Conservation (phyloP, 2,888 invertebrate genomes). For the Agrochola macilenta region DNA sequence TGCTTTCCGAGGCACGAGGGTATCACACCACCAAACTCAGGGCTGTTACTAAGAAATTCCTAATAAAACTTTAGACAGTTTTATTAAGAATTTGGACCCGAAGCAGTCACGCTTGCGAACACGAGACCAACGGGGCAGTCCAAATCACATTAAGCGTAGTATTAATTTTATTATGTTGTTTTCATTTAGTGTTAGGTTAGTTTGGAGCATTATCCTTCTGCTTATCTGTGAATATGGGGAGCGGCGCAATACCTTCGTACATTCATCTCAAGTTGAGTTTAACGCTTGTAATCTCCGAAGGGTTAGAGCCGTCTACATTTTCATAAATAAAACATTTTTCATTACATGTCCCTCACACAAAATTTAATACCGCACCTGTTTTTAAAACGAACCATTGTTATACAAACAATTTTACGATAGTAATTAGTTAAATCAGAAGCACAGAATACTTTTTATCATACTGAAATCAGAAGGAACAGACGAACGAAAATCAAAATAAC, state of each 20-base stretch:
- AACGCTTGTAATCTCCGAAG: neutral
- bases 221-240: neutral
- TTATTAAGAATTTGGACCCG: too few relatives aligned
- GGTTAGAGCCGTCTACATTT: neutral
- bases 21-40: too few relatives aligned
- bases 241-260: too few relatives aligned
- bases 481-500: neutral
- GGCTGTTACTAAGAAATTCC: too few relatives aligned
- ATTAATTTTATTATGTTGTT: neutral
- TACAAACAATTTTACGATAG: neutral
- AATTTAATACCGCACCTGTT: slow-evolving; percentile 81
- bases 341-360: neutral
- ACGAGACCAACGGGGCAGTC: too few relatives aligned
- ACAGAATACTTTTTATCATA: too few relatives aligned
- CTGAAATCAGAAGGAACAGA: neutral
- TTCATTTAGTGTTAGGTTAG: slow-evolving; percentile 24
- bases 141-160: neutral
- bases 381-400: slow-evolving; percentile 92
- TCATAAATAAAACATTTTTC: too few relatives aligned
- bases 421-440: neutral
- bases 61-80: too few relatives aligned
- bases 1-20: too few relatives aligned
- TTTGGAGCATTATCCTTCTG: neutral
- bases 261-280: neutral
- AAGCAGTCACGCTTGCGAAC: too few relatives aligned